These are phyloP conservation scores for Platichthys stellatus DNA, from an alignment of 2,113 vertebrate species.

Conservation along the genomic window DNA sequence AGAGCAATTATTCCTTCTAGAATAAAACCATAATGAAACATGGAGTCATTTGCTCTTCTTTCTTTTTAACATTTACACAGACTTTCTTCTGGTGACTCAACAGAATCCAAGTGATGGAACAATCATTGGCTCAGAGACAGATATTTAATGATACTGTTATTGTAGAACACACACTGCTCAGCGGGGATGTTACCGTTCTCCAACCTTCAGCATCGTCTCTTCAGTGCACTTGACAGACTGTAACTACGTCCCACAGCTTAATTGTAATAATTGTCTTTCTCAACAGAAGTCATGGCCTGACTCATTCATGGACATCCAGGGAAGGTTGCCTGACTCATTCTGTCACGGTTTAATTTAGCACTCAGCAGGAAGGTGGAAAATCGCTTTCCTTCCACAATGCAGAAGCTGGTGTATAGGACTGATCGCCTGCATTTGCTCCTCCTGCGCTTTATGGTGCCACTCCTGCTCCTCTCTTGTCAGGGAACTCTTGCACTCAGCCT, in stretches of 20 bases:
- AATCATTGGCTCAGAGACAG: no score
- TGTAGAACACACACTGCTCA: neutral
- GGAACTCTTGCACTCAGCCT: neutral
- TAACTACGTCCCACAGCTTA: neutral
- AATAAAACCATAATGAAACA: no score
- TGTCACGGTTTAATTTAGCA: constrained; percentile 25
- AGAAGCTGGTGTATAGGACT: constrained; percentile 4
- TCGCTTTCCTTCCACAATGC: neutral
- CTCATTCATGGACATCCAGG: constrained; percentile 24
- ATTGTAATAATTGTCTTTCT: neutral
- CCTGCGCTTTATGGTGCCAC: constrained; percentile 11
- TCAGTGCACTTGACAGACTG: neutral
- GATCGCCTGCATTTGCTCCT: neutral
- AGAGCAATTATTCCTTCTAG: no score
- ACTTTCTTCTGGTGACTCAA: no score
- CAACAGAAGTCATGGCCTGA: neutral
- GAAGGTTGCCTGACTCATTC: constrained; percentile 14
- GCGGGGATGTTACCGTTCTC: neutral
- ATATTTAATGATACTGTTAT: no score
- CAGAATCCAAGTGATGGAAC: no score
- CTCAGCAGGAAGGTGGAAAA: neutral
- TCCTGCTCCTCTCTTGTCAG: constrained; percentile 11
- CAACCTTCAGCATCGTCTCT: neutral
- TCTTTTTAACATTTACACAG: no score
- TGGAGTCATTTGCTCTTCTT: no score